These are phyloP conservation scores for Catocala fraxini DNA, from an alignment of 2,888 invertebrate genomes.

Conservation along the genomic window DNA sequence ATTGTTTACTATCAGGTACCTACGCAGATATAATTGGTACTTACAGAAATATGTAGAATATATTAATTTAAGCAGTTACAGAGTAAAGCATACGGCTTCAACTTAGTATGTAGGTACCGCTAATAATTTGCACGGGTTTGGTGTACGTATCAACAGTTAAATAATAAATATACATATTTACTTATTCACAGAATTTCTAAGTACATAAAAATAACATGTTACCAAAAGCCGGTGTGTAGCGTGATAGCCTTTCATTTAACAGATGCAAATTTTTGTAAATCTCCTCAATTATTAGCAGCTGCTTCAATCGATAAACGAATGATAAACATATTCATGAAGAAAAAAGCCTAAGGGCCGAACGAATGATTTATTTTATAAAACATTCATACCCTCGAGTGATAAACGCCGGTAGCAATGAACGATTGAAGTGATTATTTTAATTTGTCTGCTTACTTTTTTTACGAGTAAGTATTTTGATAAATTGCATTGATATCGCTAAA, in stretches of 20 bases:
- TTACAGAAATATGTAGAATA: no score
- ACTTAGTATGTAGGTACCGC: no score
- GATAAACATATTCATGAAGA: constrained; percentile 67
- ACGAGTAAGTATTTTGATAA: constrained; percentile 14
- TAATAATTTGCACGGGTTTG: no score
- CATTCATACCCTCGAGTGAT: constrained; percentile 35
- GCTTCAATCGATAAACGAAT: constrained; percentile 56
- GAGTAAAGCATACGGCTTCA: no score
- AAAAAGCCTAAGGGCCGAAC: constrained; percentile 49
- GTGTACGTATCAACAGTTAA: no score
- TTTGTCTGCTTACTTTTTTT: constrained; percentile 35
- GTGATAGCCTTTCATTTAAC: constrained; percentile 59
- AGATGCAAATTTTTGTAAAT: constrained; percentile 74
- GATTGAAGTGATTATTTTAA: constrained; percentile 43
- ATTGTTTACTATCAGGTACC: no score
- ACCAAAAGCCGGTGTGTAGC: constrained; percentile 43
- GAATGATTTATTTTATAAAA: constrained; percentile 45
- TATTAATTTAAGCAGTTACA: no score
- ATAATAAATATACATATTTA: neutral
- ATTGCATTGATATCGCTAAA: constrained; percentile 22
- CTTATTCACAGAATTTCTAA: constrained; percentile 1
- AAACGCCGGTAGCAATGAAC: constrained; percentile 46
- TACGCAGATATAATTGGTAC: no score
- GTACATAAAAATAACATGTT: constrained; percentile 8
- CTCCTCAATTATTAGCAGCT: constrained; percentile 75